phyloP scores from a whole-genome alignment of 64 coral and sea anemone species.

The Orbicella faveolata region DNA sequence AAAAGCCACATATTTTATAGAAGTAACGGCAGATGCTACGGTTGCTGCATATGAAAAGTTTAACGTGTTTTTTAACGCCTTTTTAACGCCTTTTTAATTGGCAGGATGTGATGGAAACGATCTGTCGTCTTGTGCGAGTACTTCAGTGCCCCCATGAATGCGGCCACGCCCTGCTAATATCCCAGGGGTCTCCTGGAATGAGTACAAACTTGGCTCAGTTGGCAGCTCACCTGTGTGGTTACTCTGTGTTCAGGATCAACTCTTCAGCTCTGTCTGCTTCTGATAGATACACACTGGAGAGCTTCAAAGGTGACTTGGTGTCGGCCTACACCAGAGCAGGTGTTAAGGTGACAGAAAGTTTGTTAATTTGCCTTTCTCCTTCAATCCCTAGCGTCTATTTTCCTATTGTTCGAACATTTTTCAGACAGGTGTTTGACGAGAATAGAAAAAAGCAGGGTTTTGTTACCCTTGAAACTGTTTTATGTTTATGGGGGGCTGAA shows the following conservation, averaged over 20 bases:
- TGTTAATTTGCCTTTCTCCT: no score
- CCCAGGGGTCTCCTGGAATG: conserved; percentile 86
- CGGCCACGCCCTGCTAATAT: conserved; percentile 87
- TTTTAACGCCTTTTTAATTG: neutral
- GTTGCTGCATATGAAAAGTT: neutral
- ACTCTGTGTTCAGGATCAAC: conserved; percentile 89
- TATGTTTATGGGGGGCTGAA: no score
- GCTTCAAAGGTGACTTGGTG: conserved; percentile 92
- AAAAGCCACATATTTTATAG: no score
- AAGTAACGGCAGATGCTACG: no score
- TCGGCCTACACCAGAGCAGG: conserved; percentile 89
- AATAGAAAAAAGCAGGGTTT: no score
- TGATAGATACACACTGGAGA: conserved; percentile 75
- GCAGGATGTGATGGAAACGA: conserved; percentile 93
- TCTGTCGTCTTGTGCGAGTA: conserved; percentile 94
- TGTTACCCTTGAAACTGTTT: no score
- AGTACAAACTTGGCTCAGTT: conserved; percentile 81
- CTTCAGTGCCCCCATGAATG: conserved; percentile 94
- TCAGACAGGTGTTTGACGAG: no score
- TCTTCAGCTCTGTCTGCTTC: conserved; percentile 53
- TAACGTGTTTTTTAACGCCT: neutral
- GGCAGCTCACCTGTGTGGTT: conserved; percentile 92
- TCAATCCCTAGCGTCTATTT: no score
- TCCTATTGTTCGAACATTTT: no score
- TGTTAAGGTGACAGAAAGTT: conserved; percentile 70